Conservation (phyloP, 2,113 vertebrate species). For the Cochlearius cochlearius region DNA sequence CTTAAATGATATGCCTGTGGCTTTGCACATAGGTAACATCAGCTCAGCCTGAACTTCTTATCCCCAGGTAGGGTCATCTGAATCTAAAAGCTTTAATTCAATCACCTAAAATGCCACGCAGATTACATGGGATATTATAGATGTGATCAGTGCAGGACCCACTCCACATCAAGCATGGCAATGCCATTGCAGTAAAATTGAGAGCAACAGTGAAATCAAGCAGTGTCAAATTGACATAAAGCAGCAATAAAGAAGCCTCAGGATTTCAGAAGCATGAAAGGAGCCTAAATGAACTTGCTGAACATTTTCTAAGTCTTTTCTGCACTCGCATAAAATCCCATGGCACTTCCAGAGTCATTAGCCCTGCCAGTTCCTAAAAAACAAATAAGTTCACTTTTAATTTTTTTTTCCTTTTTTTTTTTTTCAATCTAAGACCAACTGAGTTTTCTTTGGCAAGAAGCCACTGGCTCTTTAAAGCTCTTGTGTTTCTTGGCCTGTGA, state of each 20-base stretch:
- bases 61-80: neutral
- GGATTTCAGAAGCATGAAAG: constrained; percentile 40
- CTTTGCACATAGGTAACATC: neutral
- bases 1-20: neutral
- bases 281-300: constrained; percentile 45
- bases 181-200: neutral
- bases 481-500: neutral
- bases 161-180: neutral
- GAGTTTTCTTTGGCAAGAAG: constrained; percentile 50
- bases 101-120: neutral
- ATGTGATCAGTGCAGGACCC: neutral
- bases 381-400: neutral
- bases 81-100: neutral
- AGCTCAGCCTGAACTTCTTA: neutral
- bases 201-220: neutral
- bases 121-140: neutral
- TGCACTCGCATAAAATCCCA: constrained; percentile 27
- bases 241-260: constrained; percentile 24
- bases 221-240: constrained; percentile 31
- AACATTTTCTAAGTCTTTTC: constrained; percentile 39
- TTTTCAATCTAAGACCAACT: neutral
- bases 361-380: constrained; percentile 26
- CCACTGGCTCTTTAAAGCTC: constrained; percentile 24
- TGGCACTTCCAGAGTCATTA: constrained; percentile 21
- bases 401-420: neutral